Evolutionary conservation across 1,140 invertebrate genomes (phyloP).

Genomic region (Atta texana): DNA sequence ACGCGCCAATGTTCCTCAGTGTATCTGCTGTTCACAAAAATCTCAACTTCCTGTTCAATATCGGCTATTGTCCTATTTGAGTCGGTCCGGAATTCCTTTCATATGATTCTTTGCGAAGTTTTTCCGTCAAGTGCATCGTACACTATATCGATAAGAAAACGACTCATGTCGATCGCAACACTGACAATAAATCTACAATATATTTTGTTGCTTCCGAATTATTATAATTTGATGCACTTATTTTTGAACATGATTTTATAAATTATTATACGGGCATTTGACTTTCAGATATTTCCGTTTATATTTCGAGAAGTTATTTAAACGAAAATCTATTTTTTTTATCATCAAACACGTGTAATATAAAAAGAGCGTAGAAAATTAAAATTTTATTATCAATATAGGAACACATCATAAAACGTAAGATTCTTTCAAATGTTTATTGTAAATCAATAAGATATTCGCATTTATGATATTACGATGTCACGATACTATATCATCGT

Average conservation of each 20-base stretch:
- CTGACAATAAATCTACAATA: neutral
- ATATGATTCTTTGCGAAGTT: conserved; percentile 17
- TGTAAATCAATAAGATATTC: neutral
- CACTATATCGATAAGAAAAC: neutral
- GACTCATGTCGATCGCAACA: neutral
- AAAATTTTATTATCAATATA: neutral
- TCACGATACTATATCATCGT: conserved; percentile 22
- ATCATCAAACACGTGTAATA: neutral
- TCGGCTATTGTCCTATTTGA: conserved; percentile 13
- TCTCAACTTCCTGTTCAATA: conserved; percentile 30
- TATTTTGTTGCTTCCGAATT: conserved; percentile 24
- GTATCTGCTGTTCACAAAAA: conserved; percentile 77
- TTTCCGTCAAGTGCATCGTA: conserved; percentile 1
- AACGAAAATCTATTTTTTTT: neutral
- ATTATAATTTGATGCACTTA: conserved; percentile 12
- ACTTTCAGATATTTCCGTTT: neutral
- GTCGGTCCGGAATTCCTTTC: conserved; percentile 27
- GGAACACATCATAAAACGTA: neutral
- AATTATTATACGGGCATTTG: neutral
- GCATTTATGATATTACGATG: neutral
- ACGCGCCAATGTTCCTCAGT: conserved; percentile 75
- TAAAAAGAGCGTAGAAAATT: neutral
- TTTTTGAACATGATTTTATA: neutral
- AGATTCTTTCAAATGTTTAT: neutral
- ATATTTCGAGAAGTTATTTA: neutral